Evolutionary conservation across 2,888 invertebrate species (phyloP), one percentile per base, ranked within the genome.

Genomic region (Meta bourneti): DNA sequence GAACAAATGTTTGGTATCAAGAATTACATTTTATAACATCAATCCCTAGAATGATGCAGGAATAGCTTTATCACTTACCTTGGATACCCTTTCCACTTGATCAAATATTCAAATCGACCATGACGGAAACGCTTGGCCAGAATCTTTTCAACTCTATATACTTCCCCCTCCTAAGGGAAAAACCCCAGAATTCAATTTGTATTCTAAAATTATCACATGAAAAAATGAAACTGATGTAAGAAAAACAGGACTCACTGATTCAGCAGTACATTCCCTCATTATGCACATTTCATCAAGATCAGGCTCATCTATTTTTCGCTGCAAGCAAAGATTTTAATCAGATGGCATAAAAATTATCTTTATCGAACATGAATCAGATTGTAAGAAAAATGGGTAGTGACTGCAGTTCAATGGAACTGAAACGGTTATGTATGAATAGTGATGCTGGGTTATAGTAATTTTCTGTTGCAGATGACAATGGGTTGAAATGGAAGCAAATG

Each of bases 1-100:
- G 4, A 2, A 34, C 34, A 34, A 34, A 34, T 34, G 34, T 34
- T 34, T 34, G 34, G 34, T 4, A 34, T 34, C 34, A 34, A 34
- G 34, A 4, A 34, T 34, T 34, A 34, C 1, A 34, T 34, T 34
- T 34, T 34, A 4, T 34, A 34, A 34, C 34, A 34, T 34, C 34
- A 34, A 4, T 34, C 34, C 1, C 34, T 34, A 34, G 34, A 34
- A 34, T 34, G 34, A 34, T 34, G 34, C 34, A 34, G 34, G 34
- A 34, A 34, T 34, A 34, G 34, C 4, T 34, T 34, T 34, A 34
- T 34, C 4, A 4, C 80, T 75, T 81, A 92, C 92, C 61, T 88
- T 6, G 92, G 85, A 81, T 92, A 92, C 8, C 92, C 92, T 77
- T 92, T 92, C 92, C 92, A 92, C 34, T 92, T 92, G 11, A 92